Evolutionary conservation across 2,113 vertebrate species (phyloP).

Genomic region (Takifugu flavidus): DNA sequence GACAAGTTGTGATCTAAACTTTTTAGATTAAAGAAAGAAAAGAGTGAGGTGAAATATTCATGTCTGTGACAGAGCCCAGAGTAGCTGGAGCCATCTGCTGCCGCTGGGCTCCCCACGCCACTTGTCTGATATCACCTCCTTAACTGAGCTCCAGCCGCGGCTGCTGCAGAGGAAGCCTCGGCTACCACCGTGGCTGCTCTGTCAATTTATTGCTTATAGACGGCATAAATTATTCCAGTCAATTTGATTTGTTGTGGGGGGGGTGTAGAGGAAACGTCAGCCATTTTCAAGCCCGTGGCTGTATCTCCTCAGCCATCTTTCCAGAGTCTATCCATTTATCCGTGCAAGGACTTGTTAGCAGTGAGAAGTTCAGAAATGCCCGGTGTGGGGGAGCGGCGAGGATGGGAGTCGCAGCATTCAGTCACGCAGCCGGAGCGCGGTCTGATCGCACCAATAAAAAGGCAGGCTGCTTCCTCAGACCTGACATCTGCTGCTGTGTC

Average conservation of each 20-base stretch:
- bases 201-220: slow-evolving; percentile 46
- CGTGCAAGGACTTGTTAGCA: slow-evolving; percentile 33
- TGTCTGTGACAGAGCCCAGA: slow-evolving; percentile 53
- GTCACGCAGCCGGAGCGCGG: slow-evolving; percentile 46
- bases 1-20: slow-evolving; percentile 24
- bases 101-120: slow-evolving; percentile 33
- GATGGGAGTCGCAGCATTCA: slow-evolving; percentile 45
- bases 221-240: slow-evolving; percentile 8
- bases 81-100: slow-evolving; percentile 49
- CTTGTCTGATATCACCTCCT: slow-evolving; percentile 22
- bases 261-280: slow-evolving; percentile 11
- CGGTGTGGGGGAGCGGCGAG: slow-evolving; percentile 22
- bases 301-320: slow-evolving; percentile 1
- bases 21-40: slow-evolving; percentile 63
- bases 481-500: slow-evolving; percentile 57
- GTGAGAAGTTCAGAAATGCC: slow-evolving; percentile 23
- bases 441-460: slow-evolving; percentile 60
- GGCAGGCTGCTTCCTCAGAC: slow-evolving; percentile 49
- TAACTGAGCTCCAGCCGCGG: slow-evolving; percentile 34
- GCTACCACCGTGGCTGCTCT: slow-evolving; percentile 24
- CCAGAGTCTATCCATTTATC: slow-evolving; percentile 1
- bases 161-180: slow-evolving; percentile 29
- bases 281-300: slow-evolving; percentile 1
- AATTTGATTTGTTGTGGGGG: slow-evolving; percentile 37
- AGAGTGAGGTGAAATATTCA: slow-evolving; percentile 64